A percentile compares a stretch with the other conserved stretches of the same genome.
These are phyloP conservation scores for Chloroclystis v-ata DNA, from an alignment of 2,888 invertebrate species.

Conservation along the genomic window DNA sequence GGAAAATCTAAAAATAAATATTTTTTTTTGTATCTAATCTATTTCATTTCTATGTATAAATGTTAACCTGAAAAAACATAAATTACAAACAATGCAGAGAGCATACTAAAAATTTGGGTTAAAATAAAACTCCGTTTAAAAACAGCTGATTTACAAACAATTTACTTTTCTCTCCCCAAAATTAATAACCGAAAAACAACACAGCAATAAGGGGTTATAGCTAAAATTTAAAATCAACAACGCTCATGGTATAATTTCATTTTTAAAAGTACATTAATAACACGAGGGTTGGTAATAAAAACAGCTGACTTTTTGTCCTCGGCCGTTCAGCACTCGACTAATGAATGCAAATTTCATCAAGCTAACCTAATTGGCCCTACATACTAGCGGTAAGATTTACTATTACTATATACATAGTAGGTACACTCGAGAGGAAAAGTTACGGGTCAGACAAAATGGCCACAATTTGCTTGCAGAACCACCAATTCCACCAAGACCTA, in stretches of 20 bases:
- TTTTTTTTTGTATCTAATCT: too few species aligned
- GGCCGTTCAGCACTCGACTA: slow-evolving; percentile 48
- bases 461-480: too few species aligned
- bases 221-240: slow-evolving; percentile 4
- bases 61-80: not conserved
- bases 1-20: too few species aligned
- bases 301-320: slow-evolving; percentile 38
- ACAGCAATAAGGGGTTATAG: slow-evolving; percentile 9
- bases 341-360: slow-evolving; percentile 72
- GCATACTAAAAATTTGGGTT: too few species aligned
- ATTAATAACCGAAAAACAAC: slow-evolving; percentile 1
- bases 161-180: not conserved
- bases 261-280: slow-evolving; percentile 15
- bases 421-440: too few species aligned
- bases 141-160: not conserved
- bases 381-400: slow-evolving; percentile 5
- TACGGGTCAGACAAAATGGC: too few species aligned
- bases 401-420: not conserved
- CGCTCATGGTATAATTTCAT: slow-evolving; percentile 8
- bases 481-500: too few species aligned
- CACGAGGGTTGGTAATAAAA: slow-evolving; percentile 15
- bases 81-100: not conserved
- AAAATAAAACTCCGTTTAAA: not conserved
- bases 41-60: too few species aligned
- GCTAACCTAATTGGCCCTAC: slow-evolving; percentile 25